Percentiles rank a stretch among this genome's conserved stretches.
phyloP scores from a whole-genome alignment of 2,113 vertebrate species.

The Psilopogon haemacephalus region DNA sequence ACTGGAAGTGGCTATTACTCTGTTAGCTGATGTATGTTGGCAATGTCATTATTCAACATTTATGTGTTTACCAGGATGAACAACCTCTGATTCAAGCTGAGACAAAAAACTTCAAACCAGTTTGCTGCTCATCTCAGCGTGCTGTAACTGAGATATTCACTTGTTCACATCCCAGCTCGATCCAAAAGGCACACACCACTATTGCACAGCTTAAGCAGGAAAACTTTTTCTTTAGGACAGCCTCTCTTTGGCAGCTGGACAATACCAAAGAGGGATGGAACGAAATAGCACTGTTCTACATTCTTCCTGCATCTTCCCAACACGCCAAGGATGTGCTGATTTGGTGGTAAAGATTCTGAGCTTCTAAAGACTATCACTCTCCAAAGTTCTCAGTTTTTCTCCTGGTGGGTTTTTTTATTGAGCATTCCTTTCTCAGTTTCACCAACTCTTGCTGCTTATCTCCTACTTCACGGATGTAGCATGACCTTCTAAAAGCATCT shows the following conservation, averaged over 20 bases:
- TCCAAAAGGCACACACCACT: background rate
- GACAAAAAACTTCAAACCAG: background rate
- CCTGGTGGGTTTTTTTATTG: background rate
- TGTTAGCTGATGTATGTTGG: background rate
- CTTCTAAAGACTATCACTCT: background rate
- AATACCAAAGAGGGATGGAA: background rate
- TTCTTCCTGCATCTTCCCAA: background rate
- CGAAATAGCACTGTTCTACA: background rate
- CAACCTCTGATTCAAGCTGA: background rate
- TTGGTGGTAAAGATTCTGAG: background rate
- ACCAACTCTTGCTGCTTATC: background rate
- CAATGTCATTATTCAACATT: conserved; percentile 20
- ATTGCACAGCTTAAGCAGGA: background rate
- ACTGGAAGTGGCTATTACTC: background rate
- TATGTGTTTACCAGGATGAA: background rate
- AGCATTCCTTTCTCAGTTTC: conserved; percentile 5
- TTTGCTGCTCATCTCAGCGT: background rate
- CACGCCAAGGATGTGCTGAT: background rate
- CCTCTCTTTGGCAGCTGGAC: background rate
- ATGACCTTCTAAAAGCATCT: no score
- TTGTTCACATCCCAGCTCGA: background rate
- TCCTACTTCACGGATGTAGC: no score
- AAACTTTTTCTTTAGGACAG: background rate
- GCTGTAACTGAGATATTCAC: background rate
- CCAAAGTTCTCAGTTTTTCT: background rate